Evolutionary conservation across 2,888 invertebrate genomes (phyloP).

Genomic region (Lasioglossum calceatum): DNA sequence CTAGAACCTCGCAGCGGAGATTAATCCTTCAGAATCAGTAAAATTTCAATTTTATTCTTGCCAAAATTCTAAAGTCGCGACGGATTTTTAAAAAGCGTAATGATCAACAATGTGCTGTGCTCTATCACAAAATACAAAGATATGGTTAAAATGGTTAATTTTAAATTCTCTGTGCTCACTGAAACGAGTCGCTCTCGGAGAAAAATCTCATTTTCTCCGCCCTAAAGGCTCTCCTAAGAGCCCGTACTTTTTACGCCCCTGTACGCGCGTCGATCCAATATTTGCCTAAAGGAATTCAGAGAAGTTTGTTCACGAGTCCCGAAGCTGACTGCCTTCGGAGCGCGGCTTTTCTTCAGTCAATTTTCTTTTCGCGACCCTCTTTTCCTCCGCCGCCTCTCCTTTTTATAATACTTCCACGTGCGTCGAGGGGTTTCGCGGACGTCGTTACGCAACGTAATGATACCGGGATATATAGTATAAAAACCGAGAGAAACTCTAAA

Average conservation of each 20-base stretch:
- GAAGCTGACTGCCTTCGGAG: conserved; percentile 72
- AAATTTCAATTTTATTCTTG: no score
- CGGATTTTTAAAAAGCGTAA: no score
- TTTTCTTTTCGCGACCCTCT: conserved; percentile 68
- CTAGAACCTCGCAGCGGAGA: neutral
- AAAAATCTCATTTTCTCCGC: conserved; percentile 83
- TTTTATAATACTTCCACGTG: conserved; percentile 26
- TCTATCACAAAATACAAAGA: no score
- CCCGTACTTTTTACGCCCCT: conserved; percentile 44
- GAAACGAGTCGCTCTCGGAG: conserved; percentile 70
- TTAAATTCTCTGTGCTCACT: conserved; percentile 80
- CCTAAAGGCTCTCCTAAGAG: conserved; percentile 78
- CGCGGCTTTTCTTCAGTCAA: conserved; percentile 74
- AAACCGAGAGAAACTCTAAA: neutral
- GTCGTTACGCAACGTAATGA: conserved; percentile 32
- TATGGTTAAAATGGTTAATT: conserved; percentile 72
- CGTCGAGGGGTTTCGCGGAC: conserved; percentile 1
- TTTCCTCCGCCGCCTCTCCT: neutral
- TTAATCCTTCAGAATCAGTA: neutral
- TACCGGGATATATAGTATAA: neutral
- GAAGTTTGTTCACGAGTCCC: conserved; percentile 82
- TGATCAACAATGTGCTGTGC: no score
- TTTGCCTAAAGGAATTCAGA: conserved; percentile 83
- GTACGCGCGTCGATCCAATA: conserved; percentile 78
- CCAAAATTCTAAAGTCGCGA: no score